Base-by-base conservation (phyloP, 2,888 invertebrate species). In the Epistrophella euchroma region DNA sequence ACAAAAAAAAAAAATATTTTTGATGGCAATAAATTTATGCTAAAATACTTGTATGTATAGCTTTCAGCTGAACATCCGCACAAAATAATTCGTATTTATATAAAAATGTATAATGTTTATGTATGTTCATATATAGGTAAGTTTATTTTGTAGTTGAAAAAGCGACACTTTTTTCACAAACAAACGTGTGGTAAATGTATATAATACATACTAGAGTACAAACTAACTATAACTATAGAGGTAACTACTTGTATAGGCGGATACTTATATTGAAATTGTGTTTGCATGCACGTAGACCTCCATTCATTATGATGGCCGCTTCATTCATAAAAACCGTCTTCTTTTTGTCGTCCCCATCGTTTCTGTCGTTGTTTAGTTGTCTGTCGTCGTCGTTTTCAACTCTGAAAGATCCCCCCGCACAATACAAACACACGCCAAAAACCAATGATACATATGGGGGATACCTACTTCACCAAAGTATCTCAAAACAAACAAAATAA, bases 301-400 rank as follows among this genome's bases (percentile, higher is more conserved):
- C 90, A 90, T 90, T 90, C 91, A 91, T 90, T 90, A 90, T 90
- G 90, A 90, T 85, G 89, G 86, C 88, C 88, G 88, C 90, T 90
- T 90, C 90, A 90, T 90, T 90, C 90, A 90, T 90, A 90, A 91
- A 90, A 90, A 91, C 90, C 90, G 70, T 86, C 82, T 86, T 86
- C 77, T 74, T 77, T 77, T 66, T 82, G 72, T 86, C 73, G 81
- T 74, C 86, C 81, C 62, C 68, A 40, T 77, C 73, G 80, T 56
- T 62, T 73, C n/a, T 52, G 76, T 28, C 25, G 47, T 68, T 35
- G 68, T 87, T 75, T 25, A 35, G 19, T n/a, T 47, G 74, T 60
- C 43, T 35, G 35, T 75, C 64, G 62, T 66, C 28, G 72, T 76
- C 32, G 83, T 19, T 56, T 78, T 77, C 62, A 35, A 50, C 82